Conservation (phyloP, 2,797 vertebrate species). For the Gadopsis marmoratus region DNA sequence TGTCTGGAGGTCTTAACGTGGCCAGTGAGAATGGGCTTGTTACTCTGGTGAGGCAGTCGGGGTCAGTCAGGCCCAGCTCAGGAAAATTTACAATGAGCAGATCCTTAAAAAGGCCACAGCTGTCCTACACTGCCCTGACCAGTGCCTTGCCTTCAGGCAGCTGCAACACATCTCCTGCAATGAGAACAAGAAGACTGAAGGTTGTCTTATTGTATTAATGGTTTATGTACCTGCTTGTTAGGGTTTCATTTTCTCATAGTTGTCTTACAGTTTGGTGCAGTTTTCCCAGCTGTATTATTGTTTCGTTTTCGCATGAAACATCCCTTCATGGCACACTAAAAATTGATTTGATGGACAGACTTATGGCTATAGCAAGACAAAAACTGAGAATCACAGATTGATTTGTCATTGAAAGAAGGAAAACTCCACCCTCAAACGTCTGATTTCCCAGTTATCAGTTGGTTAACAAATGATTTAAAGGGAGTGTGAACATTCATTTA, state of each 20-base stretch:
- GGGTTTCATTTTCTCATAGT: background rate
- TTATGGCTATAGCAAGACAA: background rate
- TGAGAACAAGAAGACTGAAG: background rate
- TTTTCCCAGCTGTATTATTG: background rate
- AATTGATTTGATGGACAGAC: background rate
- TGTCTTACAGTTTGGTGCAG: background rate
- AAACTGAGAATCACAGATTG: background rate
- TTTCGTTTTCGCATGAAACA: background rate
- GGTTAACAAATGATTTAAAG: constrained; percentile 1
- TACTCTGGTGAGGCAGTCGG: constrained; percentile 32
- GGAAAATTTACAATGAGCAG: constrained; percentile 62
- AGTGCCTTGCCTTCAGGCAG: constrained; percentile 11
- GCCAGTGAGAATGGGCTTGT: constrained; percentile 10
- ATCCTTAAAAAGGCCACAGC: constrained; percentile 69
- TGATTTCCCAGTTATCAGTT: constrained; percentile 1
- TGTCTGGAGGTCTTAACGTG: constrained; percentile 9
- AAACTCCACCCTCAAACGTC: background rate
- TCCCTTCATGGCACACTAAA: background rate
- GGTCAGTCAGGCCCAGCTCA: constrained; percentile 70
- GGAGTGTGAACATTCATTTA: background rate
- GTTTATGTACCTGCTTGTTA: background rate
- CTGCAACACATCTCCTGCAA: background rate
- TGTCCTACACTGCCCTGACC: constrained; percentile 52
- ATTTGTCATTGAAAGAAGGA: constrained; percentile 1
- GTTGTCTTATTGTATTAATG: background rate